Evolutionary conservation across 2,113 vertebrate genomes (phyloP), one percentile per base, ranked within the genome.

Genomic region (Channa argus): DNA sequence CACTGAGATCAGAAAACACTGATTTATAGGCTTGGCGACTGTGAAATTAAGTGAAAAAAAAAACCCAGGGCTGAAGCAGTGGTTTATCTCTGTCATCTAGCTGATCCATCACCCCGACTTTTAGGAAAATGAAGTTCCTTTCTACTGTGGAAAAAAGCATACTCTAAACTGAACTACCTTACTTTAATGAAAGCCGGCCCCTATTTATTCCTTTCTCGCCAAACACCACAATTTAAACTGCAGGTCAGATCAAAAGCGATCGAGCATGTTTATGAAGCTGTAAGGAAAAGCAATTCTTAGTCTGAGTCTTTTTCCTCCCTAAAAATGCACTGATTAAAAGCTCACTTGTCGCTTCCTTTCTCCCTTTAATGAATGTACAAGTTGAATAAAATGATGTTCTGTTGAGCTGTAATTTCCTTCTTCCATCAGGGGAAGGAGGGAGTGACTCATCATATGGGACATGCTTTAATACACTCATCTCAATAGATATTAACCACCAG

Each of bases 61-160:
- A 81, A 90, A 86, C 65, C 74, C 59, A 45, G 43, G 68, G 73
- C 70, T 63, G 61, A 82, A 77, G 67, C 68, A 53, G 63, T 43
- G 85, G 84, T 92, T 91, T 89, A 89, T 93, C 89, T 91, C 67
- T 79, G 74, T 86, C 87, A 87, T 84, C 54, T 13, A 15, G 84
- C 85, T 83, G 83, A 90, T 80, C 80, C 83, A 75, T 80, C 74
- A 46, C 71, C 55, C 36, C 3, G 47, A 85, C 80, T 84, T 88
- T 84, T 62, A 63, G 67, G 62, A 73, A 68, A 90, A 91, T 87
- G 55, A 86, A 81, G 69, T 45, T 79, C 50, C 62, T 65, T 71
- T 74, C 62, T 68, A 6, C 47, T 41, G 36, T 33, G 12, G 34
- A 63, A 61, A 74, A 44, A 77, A 72, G 39, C 24, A 12, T 24